phyloP scores from a whole-genome alignment of 2,888 invertebrate species.

The Blomia tropicalis region DNA sequence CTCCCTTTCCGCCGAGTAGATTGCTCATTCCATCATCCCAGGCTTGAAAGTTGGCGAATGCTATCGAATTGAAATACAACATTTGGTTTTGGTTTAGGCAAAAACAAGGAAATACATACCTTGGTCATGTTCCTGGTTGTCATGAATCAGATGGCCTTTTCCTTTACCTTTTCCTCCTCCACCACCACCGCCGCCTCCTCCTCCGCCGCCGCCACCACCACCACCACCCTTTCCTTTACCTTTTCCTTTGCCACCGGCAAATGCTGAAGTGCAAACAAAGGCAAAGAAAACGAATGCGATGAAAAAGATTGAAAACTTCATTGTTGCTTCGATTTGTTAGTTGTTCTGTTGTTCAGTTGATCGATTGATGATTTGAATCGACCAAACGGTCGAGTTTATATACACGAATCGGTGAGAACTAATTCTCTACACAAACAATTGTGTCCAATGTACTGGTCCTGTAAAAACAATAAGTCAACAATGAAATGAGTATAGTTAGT shows the following conservation, averaged over 20 bases:
- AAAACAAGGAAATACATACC: background rate
- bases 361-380: background rate
- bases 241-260: slow-evolving; percentile 8
- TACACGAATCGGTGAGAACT: no score
- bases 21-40: background rate
- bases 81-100: background rate
- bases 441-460: no score
- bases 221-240: slow-evolving; percentile 2
- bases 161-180: slow-evolving; percentile 10
- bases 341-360: background rate
- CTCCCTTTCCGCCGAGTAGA: background rate
- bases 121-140: background rate
- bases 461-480: no score
- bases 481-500: no score
- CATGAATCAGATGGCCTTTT: slow-evolving; percentile 1
- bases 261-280: background rate
- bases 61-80: background rate
- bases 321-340: background rate
- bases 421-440: no score
- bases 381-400: no score
- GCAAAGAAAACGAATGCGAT: background rate
- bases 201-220: slow-evolving; percentile 11
- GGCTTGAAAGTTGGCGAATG: background rate
- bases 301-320: slow-evolving; percentile 12
- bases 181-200: slow-evolving; percentile 8